Evolutionary conservation across 2,888 invertebrate genomes (phyloP), one percentile per base, ranked within the genome.

Genomic region (Brachypterus glaber): DNA sequence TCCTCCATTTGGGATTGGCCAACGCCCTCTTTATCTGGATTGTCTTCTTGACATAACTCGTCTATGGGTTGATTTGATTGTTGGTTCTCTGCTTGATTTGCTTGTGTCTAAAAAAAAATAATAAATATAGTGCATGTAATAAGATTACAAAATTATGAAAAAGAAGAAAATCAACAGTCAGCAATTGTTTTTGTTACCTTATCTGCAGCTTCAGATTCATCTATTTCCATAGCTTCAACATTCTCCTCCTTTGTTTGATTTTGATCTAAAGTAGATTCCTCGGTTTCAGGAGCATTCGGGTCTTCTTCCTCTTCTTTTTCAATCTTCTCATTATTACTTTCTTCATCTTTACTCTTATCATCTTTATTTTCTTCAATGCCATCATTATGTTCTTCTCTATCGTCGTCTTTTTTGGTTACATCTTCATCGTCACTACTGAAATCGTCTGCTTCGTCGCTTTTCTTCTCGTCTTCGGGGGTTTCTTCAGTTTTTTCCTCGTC

Each of bases 1-100:
- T 80, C 73, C 49, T 83, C 82, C 43, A 81, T 71, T 51, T 88
- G 81, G 0, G 86, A 79, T 33, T 84, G 79, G 0, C 87, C 88
- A 2, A 77, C 70, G 0, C 79, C 79, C 42, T 81, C 77, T 42
- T 77, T 74, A 48, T 76, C 75, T 2, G 72, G 72, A 1, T 72
- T 72, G 60, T 74, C 73, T 48, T 77, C 75, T 63, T 74, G 74
- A 1, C 70, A 68, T 49, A 68, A 52, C 39, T 69, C 66, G 15
- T 71, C 69, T 15, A 69, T 68, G 40, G 70, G 67, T 46, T 67
- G 51, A 25, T 47, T 49, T 3, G 52, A 55, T 49, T 53, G 54
- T 44, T 58, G 58, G 38, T 52, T 57, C 44, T 59, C 53, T 11
- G 54, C 44, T 32, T 53, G 54, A 43, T 52, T 59, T 26, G 58